These are phyloP conservation scores for Melipona bicolor DNA, from an alignment of 2,888 invertebrate species.

Conservation along the genomic window DNA sequence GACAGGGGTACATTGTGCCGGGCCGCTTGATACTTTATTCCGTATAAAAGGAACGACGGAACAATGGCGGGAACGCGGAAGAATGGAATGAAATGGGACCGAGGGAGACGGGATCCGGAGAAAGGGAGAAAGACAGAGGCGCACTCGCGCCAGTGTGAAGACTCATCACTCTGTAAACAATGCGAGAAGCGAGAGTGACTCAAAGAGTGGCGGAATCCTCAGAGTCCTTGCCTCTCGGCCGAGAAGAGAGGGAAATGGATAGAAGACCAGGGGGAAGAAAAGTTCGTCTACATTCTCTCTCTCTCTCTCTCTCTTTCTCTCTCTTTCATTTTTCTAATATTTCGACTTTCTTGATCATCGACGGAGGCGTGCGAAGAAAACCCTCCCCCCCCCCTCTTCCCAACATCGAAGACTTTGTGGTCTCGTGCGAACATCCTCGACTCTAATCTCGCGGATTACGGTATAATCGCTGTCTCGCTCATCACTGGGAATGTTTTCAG, in stretches of 20 bases:
- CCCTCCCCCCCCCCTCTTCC: too few relatives aligned
- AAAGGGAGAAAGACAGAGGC: conserved; percentile 69
- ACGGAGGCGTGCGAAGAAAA: conserved; percentile 1
- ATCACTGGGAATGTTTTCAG: too few relatives aligned
- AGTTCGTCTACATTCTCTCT: conserved; percentile 37
- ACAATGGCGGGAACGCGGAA: conserved; percentile 82
- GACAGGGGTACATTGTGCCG: conserved; percentile 81
- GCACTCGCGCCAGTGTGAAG: conserved; percentile 80
- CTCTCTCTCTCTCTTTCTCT: too few relatives aligned
- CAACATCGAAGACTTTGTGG: conserved; percentile 8
- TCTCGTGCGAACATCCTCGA: not conserved
- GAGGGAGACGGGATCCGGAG: conserved; percentile 73
- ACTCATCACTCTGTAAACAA: conserved; percentile 84
- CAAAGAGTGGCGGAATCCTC: conserved; percentile 77
- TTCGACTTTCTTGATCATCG: conserved; percentile 55
- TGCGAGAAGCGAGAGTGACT: conserved; percentile 80
- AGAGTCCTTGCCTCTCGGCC: conserved; percentile 65
- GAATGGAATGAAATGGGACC: conserved; percentile 82
- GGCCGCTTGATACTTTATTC: conserved; percentile 83
- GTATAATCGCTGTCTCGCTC: not conserved
- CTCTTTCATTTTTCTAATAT: conserved; percentile 64
- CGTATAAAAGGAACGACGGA: conserved; percentile 82
- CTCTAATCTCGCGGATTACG: not conserved
- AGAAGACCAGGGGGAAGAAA: conserved; percentile 33
- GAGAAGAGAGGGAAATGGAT: conserved; percentile 39